phyloP scores from a whole-genome alignment of 2,888 invertebrate species.

The Coecobrya sp. region DNA sequence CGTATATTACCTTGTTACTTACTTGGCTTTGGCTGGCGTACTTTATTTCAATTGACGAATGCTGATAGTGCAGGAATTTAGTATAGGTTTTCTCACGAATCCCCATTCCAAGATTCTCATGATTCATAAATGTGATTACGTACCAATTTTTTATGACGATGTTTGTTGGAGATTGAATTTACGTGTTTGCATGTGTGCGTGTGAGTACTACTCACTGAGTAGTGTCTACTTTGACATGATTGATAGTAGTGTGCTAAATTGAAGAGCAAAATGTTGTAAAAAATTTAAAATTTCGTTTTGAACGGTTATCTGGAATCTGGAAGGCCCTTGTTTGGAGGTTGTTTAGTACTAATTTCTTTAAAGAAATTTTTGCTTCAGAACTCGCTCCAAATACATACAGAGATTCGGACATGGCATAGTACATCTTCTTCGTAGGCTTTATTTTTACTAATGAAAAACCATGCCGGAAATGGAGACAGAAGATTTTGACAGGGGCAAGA shows the following conservation, averaged over 20 bases:
- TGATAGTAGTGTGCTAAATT: no score
- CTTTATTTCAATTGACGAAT: neutral
- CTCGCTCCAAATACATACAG: no score
- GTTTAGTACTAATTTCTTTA: no score
- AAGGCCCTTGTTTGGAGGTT: no score
- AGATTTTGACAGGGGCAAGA: constrained; percentile 9
- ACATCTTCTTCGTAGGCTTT: neutral
- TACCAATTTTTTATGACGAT: neutral
- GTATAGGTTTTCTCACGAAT: constrained; percentile 24
- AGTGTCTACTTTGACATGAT: no score
- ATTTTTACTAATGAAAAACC: neutral
- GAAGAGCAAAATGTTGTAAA: no score
- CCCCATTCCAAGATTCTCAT: constrained; percentile 25
- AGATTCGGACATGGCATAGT: no score
- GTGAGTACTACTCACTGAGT: no score
- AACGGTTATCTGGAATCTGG: no score
- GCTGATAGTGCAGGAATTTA: neutral
- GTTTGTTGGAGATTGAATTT: neutral
- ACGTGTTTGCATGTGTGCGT: neutral
- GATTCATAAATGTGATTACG: neutral
- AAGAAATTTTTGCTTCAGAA: no score
- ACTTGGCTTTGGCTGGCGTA: neutral
- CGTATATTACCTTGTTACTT: neutral
- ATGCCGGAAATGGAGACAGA: constrained; percentile 19
- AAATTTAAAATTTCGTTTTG: no score